Evolutionary conservation across 2,888 invertebrate species (phyloP).

Genomic region (Octodonta nipae): DNA sequence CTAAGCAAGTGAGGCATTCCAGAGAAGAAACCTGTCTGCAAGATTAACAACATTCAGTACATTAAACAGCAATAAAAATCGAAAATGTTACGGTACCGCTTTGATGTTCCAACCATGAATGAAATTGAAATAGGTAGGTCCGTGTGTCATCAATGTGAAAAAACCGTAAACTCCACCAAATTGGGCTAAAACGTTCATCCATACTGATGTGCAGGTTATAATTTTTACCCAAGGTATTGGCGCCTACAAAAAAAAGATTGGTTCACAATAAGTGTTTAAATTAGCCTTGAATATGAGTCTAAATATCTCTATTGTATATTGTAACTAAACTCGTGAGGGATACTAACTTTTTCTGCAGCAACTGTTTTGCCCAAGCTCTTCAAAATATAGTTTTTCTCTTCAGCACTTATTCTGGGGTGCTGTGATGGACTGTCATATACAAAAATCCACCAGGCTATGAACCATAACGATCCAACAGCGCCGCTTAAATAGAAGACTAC

Average conservation of each 20-base stretch:
- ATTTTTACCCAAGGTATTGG: slow-evolving; percentile 51
- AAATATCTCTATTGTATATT: no score
- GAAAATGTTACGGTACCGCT: slow-evolving; percentile 45
- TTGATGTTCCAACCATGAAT: slow-evolving; percentile 56
- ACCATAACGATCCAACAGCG: slow-evolving; percentile 51
- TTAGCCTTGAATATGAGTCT: no score
- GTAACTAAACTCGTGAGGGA: no score
- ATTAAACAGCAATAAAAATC: no score
- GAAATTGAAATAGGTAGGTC: slow-evolving; percentile 55
- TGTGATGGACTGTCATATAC: slow-evolving; percentile 50
- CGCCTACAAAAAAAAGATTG: slow-evolving; percentile 21
- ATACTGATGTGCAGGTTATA: slow-evolving; percentile 45
- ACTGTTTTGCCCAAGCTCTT: slow-evolving; percentile 40
- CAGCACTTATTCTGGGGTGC: slow-evolving; percentile 49
- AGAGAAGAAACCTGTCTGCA: slow-evolving; percentile 47
- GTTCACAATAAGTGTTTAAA: no score
- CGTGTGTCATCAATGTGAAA: slow-evolving; percentile 55
- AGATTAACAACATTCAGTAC: no score
- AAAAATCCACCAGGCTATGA: slow-evolving; percentile 45
- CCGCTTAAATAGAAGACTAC: slow-evolving; percentile 56
- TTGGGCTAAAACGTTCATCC: slow-evolving; percentile 51
- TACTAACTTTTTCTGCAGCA: slow-evolving; percentile 27
- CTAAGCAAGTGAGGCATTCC: slow-evolving; percentile 49
- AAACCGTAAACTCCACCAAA: slow-evolving; percentile 57
- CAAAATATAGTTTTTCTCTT: slow-evolving; percentile 46